phyloP scores from a whole-genome alignment of 1,140 invertebrate genomes.

The Meloidogyne hapla region DNA sequence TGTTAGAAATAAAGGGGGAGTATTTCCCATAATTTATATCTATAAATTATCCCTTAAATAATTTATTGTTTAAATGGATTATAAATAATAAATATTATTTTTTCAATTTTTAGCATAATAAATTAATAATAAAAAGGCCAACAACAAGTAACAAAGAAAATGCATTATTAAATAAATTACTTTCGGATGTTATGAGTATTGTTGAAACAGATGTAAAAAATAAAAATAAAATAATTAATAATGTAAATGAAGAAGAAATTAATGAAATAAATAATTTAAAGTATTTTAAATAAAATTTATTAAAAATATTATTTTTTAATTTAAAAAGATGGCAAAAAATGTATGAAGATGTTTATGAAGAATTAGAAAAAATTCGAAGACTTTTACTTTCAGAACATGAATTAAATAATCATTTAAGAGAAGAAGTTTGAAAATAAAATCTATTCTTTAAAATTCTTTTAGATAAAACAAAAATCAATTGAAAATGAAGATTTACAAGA shows the following conservation, averaged over 20 bases:
- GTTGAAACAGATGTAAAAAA: slow-evolving; percentile 42
- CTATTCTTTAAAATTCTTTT: too few relatives aligned
- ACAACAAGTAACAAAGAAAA: not conserved
- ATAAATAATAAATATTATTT: not conserved
- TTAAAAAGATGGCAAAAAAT: slow-evolving; percentile 57
- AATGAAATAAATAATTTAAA: not conserved
- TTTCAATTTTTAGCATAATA: not conserved
- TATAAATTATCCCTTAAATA: too few relatives aligned
- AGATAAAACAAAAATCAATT: slow-evolving; percentile 1
- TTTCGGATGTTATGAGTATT: slow-evolving; percentile 51
- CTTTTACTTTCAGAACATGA: slow-evolving; percentile 54
- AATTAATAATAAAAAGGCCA: not conserved
- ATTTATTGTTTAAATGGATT: too few relatives aligned
- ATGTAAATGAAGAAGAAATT: not conserved
- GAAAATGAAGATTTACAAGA: slow-evolving; percentile 1
- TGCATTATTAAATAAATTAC: slow-evolving; percentile 51
- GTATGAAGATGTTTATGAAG: slow-evolving; percentile 59
- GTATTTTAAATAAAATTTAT: slow-evolving; percentile 9
- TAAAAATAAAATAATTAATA: slow-evolving; percentile 9
- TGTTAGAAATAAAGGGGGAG: too few relatives aligned
- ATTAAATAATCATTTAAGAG: slow-evolving; percentile 50
- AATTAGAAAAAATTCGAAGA: slow-evolving; percentile 56
- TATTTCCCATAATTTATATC: too few relatives aligned
- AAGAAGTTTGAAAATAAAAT: slow-evolving; percentile 52
- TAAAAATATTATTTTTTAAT: slow-evolving; percentile 19